A percentile compares a stretch with the other conserved stretches of the same genome.
These are phyloP conservation scores for Acrossocheilus fasciatus DNA, from an alignment of 2,797 vertebrate species.

Conservation along the genomic window DNA sequence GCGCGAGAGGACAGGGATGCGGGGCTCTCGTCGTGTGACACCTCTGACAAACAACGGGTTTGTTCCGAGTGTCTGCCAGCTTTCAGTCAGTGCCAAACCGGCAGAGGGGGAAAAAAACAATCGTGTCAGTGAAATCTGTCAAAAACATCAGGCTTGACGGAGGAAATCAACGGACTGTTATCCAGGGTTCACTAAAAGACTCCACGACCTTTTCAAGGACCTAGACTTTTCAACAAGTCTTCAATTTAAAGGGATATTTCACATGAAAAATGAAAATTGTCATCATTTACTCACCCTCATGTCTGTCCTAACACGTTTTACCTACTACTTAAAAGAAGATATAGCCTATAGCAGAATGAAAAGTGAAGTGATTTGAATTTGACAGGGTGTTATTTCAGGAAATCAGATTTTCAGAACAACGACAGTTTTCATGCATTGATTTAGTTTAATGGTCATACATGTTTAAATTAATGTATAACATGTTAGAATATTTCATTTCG, in stretches of 20 bases:
- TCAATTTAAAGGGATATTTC: conserved; percentile 11
- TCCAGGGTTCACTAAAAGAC: conserved; percentile 9
- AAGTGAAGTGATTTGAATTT: not conserved
- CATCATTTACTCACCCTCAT: not conserved
- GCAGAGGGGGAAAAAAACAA: conserved; percentile 1
- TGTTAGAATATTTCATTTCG: not conserved
- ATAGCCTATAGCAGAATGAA: not conserved
- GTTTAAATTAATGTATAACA: not conserved
- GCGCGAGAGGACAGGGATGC: conserved; percentile 27
- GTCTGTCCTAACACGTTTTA: not conserved
- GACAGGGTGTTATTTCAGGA: not conserved
- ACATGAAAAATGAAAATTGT: not conserved
- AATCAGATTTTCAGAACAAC: not conserved
- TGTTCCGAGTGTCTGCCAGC: conserved; percentile 37
- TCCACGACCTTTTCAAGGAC: conserved; percentile 40
- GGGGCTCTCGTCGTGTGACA: conserved; percentile 27
- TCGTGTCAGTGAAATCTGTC: conserved; percentile 24
- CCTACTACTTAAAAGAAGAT: not conserved
- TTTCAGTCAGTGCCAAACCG: conserved; percentile 29
- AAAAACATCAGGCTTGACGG: conserved; percentile 30
- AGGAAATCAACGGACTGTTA: conserved; percentile 28
- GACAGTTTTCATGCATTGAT: not conserved
- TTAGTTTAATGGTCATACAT: not conserved
- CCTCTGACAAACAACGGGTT: conserved; percentile 47
- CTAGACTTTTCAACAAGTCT: not conserved